These are phyloP conservation scores for Champsocephalus gunnari DNA, from an alignment of 2,797 vertebrate genomes.

Conservation along the genomic window DNA sequence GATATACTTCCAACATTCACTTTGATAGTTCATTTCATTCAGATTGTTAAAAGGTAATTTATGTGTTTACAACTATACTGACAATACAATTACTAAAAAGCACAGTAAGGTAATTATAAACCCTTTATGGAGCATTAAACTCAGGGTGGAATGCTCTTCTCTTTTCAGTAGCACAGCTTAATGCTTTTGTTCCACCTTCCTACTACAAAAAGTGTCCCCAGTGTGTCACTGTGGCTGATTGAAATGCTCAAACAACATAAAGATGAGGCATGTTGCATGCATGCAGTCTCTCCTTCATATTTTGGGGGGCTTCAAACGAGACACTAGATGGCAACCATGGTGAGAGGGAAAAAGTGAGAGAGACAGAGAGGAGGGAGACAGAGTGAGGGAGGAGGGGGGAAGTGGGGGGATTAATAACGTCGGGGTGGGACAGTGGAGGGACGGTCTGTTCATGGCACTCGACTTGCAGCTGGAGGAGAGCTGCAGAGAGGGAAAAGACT, in stretches of 20 bases:
- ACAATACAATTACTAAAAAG: background rate
- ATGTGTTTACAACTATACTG: background rate
- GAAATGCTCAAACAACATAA: conserved; percentile 26
- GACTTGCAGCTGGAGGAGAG: conserved; percentile 80
- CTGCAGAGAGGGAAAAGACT: conserved; percentile 58
- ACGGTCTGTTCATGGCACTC: conserved; percentile 69
- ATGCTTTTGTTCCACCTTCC: conserved; percentile 1
- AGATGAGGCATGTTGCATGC: conserved; percentile 63
- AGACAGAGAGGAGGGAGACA: conserved; percentile 25
- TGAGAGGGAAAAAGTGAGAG: conserved; percentile 62
- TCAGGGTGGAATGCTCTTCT: background rate
- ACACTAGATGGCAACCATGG: conserved; percentile 88
- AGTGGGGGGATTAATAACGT: conserved; percentile 67
- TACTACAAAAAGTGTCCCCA: conserved; percentile 1
- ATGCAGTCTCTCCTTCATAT: conserved; percentile 56
- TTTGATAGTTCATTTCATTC: background rate
- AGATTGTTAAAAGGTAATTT: background rate
- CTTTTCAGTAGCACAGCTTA: background rate
- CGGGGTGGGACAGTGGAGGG: conserved; percentile 76
- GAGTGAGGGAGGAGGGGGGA: conserved; percentile 5
- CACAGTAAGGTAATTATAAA: background rate
- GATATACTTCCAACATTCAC: background rate
- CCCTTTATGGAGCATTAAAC: background rate
- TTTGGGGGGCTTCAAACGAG: conserved; percentile 68
- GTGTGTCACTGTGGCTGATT: conserved; percentile 22